phyloP scores from a whole-genome alignment of 1,140 invertebrate genomes.

The Tetramorium parvispinum region DNA sequence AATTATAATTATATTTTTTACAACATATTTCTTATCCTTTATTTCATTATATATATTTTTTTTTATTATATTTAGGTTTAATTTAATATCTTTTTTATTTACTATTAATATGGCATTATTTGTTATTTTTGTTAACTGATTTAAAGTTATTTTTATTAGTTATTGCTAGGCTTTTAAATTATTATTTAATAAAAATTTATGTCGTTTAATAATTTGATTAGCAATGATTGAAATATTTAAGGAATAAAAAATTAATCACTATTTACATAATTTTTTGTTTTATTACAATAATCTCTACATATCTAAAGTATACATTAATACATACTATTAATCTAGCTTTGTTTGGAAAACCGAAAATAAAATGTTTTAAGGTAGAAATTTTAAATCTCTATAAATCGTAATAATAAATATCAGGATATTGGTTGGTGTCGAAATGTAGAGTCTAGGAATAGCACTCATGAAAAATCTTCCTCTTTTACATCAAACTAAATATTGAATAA shows the following conservation, averaged over 20 bases:
- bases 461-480: not conserved
- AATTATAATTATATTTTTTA: slow-evolving; percentile 6
- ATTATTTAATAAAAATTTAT: slow-evolving; percentile 1
- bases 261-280: not conserved
- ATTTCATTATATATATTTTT: not conserved
- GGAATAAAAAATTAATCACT: not conserved
- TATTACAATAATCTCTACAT: slow-evolving; percentile 14
- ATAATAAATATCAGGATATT: slow-evolving; percentile 57
- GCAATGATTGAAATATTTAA: not conserved
- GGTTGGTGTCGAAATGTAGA: not conserved
- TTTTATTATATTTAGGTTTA: not conserved
- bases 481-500: slow-evolving; percentile 16
- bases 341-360: not conserved
- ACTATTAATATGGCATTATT: not conserved
- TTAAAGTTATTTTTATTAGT: slow-evolving; percentile 3
- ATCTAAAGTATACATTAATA: slow-evolving; percentile 11
- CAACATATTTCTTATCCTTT: not conserved
- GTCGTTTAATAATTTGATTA: not conserved
- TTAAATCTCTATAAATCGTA: not conserved
- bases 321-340: not conserved
- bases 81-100: not conserved
- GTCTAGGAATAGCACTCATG: not conserved
- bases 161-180: not conserved
- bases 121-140: not conserved
- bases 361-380: not conserved